These are phyloP conservation scores for Drosophila meridionalis DNA, from an alignment of 2,888 invertebrate species.

Conservation along the genomic window DNA sequence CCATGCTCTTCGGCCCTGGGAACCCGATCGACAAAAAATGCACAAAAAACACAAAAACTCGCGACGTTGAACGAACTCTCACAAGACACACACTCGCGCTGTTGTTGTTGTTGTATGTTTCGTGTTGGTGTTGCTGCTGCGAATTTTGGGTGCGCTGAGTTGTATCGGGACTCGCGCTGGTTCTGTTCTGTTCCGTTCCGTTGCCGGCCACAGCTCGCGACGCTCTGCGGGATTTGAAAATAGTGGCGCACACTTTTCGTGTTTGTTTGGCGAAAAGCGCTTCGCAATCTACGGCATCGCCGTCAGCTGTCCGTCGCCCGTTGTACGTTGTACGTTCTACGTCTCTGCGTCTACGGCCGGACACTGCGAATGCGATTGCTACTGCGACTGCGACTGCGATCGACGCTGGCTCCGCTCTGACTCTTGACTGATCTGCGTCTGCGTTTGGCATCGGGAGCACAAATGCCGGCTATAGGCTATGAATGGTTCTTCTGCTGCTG, in stretches of 20 bases:
- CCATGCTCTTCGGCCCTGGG: conserved; percentile 62
- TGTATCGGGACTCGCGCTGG: conserved; percentile 28
- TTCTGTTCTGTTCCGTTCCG: conserved; percentile 60
- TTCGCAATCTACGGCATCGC: conserved; percentile 43
- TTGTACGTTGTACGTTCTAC: conserved; percentile 30
- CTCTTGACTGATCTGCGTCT: conserved; percentile 67
- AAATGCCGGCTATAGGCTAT: conserved; percentile 57
- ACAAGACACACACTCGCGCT: conserved; percentile 30
- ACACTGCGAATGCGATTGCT: conserved; percentile 39
- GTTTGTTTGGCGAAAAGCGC: conserved; percentile 57
- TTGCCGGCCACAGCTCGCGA: conserved; percentile 67
- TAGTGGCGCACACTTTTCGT: conserved; percentile 61
- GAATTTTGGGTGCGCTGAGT: conserved; percentile 32
- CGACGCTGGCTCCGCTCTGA: conserved; percentile 44
- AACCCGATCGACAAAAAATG: conserved; percentile 47
- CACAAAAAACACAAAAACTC: conserved; percentile 46
- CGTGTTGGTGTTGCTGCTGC: conserved; percentile 33
- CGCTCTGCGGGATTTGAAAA: conserved; percentile 66
- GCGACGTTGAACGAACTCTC: conserved; percentile 46
- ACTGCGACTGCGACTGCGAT: conserved; percentile 25
- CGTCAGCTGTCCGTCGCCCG: conserved; percentile 25
- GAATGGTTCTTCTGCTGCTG: conserved; percentile 54
- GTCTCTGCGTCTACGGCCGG: conserved; percentile 53
- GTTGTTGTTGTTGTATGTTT: conserved; percentile 24
- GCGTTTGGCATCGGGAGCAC: conserved; percentile 60